Evolutionary conservation across 1,140 invertebrate genomes (phyloP).

Genomic region (Meloidogyne floridensis): DNA sequence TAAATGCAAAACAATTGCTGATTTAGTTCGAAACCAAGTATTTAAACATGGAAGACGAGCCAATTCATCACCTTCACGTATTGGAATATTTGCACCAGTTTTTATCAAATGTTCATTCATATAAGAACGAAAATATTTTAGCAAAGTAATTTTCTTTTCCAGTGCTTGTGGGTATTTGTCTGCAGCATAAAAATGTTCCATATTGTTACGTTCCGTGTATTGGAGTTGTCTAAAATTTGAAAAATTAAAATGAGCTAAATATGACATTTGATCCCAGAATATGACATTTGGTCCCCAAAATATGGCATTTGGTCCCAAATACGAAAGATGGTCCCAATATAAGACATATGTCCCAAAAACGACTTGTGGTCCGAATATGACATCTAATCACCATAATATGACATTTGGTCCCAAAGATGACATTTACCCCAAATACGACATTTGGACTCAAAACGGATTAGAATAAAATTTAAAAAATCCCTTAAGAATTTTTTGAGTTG

Average conservation of each 20-base stretch:
- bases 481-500: too few relatives aligned
- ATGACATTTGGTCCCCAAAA: too few relatives aligned
- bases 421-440: too few relatives aligned
- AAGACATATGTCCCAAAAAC: too few relatives aligned
- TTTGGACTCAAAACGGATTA: too few relatives aligned
- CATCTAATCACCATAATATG: too few relatives aligned
- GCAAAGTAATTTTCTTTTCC: constrained; percentile 93
- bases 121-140: constrained; percentile 93
- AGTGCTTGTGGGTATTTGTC: constrained; percentile 78
- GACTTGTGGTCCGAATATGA: too few relatives aligned
- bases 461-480: too few relatives aligned
- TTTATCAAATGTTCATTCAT: constrained; percentile 97
- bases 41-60: constrained; percentile 87
- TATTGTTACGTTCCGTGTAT: constrained; percentile 86
- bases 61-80: constrained; percentile 80
- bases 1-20: constrained; percentile 92
- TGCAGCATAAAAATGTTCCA: constrained; percentile 84
- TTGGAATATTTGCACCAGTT: constrained; percentile 64
- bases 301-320: too few relatives aligned
- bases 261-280: too few relatives aligned
- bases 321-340: too few relatives aligned
- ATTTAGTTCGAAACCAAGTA: constrained; percentile 91
- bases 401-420: too few relatives aligned
- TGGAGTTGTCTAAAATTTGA: constrained; percentile 80
- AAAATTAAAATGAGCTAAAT: not conserved